phyloP scores from a whole-genome alignment of 2,888 invertebrate species.

The Troilus luridus region DNA sequence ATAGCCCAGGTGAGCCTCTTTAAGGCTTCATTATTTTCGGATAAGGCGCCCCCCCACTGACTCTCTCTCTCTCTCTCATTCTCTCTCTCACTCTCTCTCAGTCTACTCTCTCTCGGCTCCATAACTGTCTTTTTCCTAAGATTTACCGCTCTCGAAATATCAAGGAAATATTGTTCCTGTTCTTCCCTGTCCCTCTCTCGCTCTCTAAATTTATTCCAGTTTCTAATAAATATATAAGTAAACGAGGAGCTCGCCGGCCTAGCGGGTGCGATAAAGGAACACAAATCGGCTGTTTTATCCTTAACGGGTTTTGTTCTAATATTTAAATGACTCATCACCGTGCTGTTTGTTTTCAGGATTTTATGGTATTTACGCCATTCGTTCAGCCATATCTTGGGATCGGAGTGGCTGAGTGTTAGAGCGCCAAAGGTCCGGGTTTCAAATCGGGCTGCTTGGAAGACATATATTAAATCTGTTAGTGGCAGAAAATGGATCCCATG shows the following conservation, averaged over 20 bases:
- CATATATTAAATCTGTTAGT: too few species aligned
- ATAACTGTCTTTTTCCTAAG: neutral
- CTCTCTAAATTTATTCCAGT: neutral
- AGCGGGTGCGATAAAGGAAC: neutral
- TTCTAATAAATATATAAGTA: conserved; percentile 24
- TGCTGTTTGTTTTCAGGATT: neutral
- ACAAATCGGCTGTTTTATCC: neutral
- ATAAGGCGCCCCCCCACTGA: neutral
- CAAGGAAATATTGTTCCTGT: conserved; percentile 22
- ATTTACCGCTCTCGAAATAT: conserved; percentile 39
- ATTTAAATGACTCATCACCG: neutral
- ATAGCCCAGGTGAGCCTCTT: conserved; percentile 45
- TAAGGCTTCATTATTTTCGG: conserved; percentile 48
- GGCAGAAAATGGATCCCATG: too few species aligned
- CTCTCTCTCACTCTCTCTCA: too few species aligned
- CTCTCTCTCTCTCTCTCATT: too few species aligned
- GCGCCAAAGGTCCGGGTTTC: too few species aligned
- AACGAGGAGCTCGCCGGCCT: neutral
- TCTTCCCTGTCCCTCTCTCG: neutral
- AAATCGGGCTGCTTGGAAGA: too few species aligned
- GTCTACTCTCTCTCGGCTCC: neutral
- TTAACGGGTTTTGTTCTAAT: neutral
- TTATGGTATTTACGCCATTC: too few species aligned
- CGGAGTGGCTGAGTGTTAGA: too few species aligned
- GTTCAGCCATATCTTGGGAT: too few species aligned